Evolutionary conservation across 2,888 invertebrate genomes (phyloP).

Genomic region (Heteropelma amictum): DNA sequence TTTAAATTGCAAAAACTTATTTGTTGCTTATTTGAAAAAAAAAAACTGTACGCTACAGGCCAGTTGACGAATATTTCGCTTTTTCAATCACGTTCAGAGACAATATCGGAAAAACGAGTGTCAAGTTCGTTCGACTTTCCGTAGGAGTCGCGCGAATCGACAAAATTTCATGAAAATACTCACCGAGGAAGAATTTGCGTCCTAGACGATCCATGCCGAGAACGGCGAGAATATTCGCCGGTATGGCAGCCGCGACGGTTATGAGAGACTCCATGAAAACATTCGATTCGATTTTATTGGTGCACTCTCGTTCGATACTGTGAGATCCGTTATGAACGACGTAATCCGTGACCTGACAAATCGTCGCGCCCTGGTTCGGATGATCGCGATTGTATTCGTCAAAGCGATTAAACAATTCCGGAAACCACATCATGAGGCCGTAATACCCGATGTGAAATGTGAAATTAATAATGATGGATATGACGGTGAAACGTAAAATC

Average conservation of each 20-base stretch:
- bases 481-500: conserved; percentile 89
- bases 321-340: conserved; percentile 85
- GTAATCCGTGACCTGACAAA: conserved; percentile 88
- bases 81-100: no score
- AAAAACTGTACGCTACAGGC: no score
- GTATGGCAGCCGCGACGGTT: conserved; percentile 91
- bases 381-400: conserved; percentile 87
- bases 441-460: conserved; percentile 97
- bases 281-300: conserved; percentile 86
- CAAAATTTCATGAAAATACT: conserved; percentile 62
- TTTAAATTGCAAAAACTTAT: no score
- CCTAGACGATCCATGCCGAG: conserved; percentile 92
- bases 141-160: no score
- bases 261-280: conserved; percentile 93
- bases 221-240: conserved; percentile 90
- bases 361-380: conserved; percentile 80
- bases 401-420: conserved; percentile 94
- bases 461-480: conserved; percentile 93
- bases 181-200: conserved; percentile 90
- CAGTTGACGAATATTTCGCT: no score
- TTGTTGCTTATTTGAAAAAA: no score
- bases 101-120: no score
- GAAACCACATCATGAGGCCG: conserved; percentile 98
- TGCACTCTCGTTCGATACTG: conserved; percentile 81
- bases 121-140: no score